These are phyloP conservation scores for Eurystomus glaucurus DNA, from an alignment of 2,797 vertebrate genomes.

Conservation along the genomic window DNA sequence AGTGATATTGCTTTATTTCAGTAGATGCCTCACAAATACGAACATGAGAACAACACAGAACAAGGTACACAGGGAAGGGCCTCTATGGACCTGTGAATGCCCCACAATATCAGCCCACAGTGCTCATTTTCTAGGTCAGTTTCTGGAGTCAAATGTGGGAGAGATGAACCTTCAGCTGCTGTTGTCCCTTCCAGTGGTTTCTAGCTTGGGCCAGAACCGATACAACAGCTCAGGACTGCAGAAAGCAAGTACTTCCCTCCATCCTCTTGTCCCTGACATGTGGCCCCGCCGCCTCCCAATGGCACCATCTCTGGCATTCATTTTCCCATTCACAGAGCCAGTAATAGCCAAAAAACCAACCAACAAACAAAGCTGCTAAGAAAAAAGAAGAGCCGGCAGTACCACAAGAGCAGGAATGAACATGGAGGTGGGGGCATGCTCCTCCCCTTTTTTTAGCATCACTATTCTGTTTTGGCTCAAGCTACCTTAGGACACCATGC, in stretches of 20 bases:
- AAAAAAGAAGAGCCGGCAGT: neutral
- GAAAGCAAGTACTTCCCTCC: neutral
- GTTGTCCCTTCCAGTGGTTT: neutral
- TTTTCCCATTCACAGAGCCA: neutral
- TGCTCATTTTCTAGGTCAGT: neutral
- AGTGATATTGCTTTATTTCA: neutral
- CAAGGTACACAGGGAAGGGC: neutral
- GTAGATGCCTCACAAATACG: neutral
- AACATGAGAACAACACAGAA: neutral
- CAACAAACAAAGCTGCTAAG: neutral
- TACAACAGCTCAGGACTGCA: neutral
- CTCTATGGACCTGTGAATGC: neutral
- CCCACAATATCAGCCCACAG: neutral
- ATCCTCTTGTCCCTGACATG: rapidly evolving
- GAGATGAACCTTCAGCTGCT: neutral
- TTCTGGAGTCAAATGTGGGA: neutral
- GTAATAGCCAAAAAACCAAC: neutral
- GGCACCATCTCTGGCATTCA: neutral
- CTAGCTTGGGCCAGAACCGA: neutral
- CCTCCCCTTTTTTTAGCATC: neutral
- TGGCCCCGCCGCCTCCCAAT: neutral
- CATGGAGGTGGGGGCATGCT: neutral
- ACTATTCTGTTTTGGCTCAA: neutral
- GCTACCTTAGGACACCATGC: neutral
- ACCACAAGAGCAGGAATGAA: neutral